These are phyloP conservation scores for Coregonus suidteri DNA, from an alignment of 2,797 vertebrate species.

Conservation along the genomic window DNA sequence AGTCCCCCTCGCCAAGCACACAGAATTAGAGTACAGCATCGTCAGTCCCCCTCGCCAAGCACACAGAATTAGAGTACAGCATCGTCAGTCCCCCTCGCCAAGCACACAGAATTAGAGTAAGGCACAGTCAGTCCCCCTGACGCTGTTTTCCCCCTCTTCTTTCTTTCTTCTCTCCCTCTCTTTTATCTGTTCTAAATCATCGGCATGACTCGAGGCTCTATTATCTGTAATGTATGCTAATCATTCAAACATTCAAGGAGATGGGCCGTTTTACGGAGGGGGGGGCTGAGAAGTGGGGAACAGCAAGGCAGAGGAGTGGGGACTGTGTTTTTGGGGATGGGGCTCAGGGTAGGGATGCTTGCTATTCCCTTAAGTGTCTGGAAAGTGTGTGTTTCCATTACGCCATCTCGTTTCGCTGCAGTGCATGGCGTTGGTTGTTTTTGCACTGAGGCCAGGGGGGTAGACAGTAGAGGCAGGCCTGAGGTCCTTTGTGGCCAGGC, in stretches of 20 bases:
- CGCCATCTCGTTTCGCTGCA: slow-evolving; percentile 48
- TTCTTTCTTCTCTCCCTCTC: not conserved
- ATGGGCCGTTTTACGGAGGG: slow-evolving; percentile 15
- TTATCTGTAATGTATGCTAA: slow-evolving; percentile 41
- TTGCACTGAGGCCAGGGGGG: slow-evolving; percentile 60
- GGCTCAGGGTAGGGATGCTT: slow-evolving; percentile 70
- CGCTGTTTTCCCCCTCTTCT: not conserved
- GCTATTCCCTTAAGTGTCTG: too few relatives aligned
- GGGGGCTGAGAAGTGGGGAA: not conserved
- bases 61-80: not conserved
- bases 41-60: not conserved
- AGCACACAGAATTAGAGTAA: not conserved
- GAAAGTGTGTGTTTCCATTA: too few relatives aligned
- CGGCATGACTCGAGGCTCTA: slow-evolving; percentile 28
- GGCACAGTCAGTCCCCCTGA: not conserved
- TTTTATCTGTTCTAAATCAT: slow-evolving; percentile 18
- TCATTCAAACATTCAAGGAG: slow-evolving; percentile 56
- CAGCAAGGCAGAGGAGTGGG: slow-evolving; percentile 5
- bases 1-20: not conserved
- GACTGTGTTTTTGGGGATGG: slow-evolving; percentile 11
- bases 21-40: not conserved
- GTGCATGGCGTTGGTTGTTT: slow-evolving; percentile 67
- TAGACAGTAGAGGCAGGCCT: slow-evolving; percentile 51
- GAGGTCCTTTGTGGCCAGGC: slow-evolving; percentile 44
- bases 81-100: not conserved